These are phyloP conservation scores for Doryteuthis pealeii DNA, from an alignment of 1,140 invertebrate genomes.

Conservation along the genomic window DNA sequence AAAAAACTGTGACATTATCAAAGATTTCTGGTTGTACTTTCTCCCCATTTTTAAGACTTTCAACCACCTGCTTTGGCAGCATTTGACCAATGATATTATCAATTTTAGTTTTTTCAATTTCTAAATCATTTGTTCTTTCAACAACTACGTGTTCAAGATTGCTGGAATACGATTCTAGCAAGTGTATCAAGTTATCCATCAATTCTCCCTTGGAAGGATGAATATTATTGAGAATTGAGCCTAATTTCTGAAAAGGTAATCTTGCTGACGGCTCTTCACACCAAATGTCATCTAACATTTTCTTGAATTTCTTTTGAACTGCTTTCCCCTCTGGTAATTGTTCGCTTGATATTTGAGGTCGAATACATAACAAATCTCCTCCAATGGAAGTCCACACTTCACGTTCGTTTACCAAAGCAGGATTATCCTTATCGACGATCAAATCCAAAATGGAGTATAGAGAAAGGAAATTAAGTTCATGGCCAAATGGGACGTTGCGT, in stretches of 20 bases:
- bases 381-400: background rate
- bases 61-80: conserved; percentile 74
- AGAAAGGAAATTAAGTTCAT: conserved; percentile 22
- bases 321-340: conserved; percentile 23
- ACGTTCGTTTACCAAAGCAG: background rate
- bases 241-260: conserved; percentile 25
- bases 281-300: conserved; percentile 28
- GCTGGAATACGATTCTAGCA: conserved; percentile 88
- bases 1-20: conserved; percentile 83
- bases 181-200: conserved; percentile 35
- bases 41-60: conserved; percentile 77
- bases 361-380: background rate
- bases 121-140: conserved; percentile 83
- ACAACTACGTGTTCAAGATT: conserved; percentile 88
- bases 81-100: conserved; percentile 85
- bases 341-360: background rate
- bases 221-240: conserved; percentile 29
- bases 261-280: conserved; percentile 19
- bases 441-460: conserved; percentile 25
- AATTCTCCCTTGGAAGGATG: conserved; percentile 36
- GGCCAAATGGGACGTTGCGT: conserved; percentile 29
- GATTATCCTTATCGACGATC: conserved; percentile 28
- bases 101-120: conserved; percentile 88
- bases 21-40: conserved; percentile 86
- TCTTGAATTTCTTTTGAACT: conserved; percentile 25